Percentiles rank a stretch among this genome's conserved stretches.
Conservation (phyloP, 2,797 vertebrate species). For the Astyanax mexicanus region DNA sequence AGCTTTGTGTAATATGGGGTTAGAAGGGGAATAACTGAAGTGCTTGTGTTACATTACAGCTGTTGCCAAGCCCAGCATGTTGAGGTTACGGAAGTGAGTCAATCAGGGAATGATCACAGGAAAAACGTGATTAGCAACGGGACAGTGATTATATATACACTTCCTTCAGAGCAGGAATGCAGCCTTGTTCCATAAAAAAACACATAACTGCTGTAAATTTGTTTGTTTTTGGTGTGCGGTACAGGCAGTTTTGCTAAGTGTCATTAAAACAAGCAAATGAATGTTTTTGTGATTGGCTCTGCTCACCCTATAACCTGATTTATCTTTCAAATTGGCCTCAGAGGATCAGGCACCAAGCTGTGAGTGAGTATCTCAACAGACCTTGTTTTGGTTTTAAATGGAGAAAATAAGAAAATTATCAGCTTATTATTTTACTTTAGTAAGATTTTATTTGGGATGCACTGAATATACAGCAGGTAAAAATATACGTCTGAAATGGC, state of each 20-base stretch:
- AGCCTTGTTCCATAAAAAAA: slow-evolving; percentile 4
- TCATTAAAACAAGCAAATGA: background rate
- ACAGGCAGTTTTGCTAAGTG: background rate
- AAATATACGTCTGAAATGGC: too few species aligned
- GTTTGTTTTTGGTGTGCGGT: background rate
- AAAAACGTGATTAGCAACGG: slow-evolving; percentile 40
- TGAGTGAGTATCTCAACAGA: background rate
- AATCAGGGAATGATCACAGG: slow-evolving; percentile 37
- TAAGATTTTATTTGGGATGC: too few species aligned
- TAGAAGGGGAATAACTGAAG: background rate
- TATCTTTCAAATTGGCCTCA: background rate
- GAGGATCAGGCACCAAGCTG: background rate
- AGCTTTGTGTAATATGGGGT: background rate
- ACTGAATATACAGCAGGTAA: too few species aligned
- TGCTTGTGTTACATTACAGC: background rate
- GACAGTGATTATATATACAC: slow-evolving; percentile 16
- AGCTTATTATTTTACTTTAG: too few species aligned
- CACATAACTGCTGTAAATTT: slow-evolving; percentile 13
- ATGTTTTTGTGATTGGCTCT: background rate
- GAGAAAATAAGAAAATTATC: too few species aligned
- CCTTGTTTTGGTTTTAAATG: too few species aligned
- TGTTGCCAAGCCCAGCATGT: background rate
- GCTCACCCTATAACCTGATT: background rate
- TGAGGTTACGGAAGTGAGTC: slow-evolving; percentile 35
- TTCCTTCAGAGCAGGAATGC: slow-evolving; percentile 35